Percentiles rank a stretch among this genome's conserved stretches.
These are phyloP conservation scores for Ianthella basta DNA, from an alignment of 37 sponge, comb jelly and placozoan genomes.

Conservation along the genomic window DNA sequence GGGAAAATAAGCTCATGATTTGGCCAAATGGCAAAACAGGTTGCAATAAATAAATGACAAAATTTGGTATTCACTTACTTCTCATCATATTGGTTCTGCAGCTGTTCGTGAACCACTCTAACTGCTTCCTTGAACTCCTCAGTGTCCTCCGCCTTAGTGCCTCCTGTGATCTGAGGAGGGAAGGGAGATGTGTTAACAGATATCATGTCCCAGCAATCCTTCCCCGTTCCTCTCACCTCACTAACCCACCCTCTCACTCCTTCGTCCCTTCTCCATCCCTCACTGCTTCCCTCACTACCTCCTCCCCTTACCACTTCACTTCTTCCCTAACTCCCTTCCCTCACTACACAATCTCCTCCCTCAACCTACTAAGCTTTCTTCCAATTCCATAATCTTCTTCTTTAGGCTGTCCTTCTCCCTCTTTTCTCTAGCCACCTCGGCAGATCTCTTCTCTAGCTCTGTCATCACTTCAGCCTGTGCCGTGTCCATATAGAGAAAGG, in stretches of 20 bases:
- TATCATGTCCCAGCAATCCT: too few species aligned
- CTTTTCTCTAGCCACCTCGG: background rate
- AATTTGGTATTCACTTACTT: conserved; percentile 22
- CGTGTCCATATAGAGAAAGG: background rate
- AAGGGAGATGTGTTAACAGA: too few species aligned
- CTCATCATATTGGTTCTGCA: conserved; percentile 20
- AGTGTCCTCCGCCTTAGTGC: conserved; percentile 14
- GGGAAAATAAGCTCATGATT: too few species aligned
- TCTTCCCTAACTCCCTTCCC: background rate
- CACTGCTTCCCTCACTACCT: too few species aligned
- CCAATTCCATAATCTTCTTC: conserved; percentile 10
- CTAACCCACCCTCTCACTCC: too few species aligned
- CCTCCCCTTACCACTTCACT: too few species aligned
- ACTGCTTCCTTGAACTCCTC: conserved; percentile 36
- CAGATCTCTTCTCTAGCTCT: conserved; percentile 32
- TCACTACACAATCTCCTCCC: too few species aligned
- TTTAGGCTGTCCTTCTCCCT: background rate
- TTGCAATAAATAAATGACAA: too few species aligned
- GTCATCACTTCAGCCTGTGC: conserved; percentile 28
- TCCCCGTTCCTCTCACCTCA: too few species aligned
- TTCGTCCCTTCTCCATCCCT: background rate
- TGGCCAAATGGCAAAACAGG: too few species aligned
- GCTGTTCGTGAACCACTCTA: conserved; percentile 13
- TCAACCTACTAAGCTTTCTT: conserved; percentile 2
- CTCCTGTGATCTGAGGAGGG: conserved; percentile 23